Evolutionary conservation across 1,140 invertebrate species (phyloP).

Genomic region (Leptinotarsa texana): DNA sequence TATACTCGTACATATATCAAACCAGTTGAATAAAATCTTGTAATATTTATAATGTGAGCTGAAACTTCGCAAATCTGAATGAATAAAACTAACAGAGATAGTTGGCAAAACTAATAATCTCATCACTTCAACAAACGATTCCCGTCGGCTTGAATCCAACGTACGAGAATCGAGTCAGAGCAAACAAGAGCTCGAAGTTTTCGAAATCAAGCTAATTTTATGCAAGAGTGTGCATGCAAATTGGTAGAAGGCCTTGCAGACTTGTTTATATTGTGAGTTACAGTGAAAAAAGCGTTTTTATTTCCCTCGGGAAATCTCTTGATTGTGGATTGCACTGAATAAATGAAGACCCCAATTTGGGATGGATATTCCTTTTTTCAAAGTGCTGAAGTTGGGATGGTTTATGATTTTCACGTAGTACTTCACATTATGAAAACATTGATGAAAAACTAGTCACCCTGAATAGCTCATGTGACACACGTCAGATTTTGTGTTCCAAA

Average conservation of each 20-base stretch:
- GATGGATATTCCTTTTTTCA: background rate
- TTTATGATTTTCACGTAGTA: too few relatives aligned
- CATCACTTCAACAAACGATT: too few relatives aligned
- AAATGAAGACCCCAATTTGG: background rate
- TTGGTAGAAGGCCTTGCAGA: background rate
- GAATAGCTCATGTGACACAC: too few relatives aligned
- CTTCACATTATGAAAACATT: too few relatives aligned
- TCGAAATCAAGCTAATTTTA: slow-evolving; percentile 1
- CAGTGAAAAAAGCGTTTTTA: slow-evolving; percentile 1
- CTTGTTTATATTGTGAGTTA: background rate
- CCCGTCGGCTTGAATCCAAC: background rate
- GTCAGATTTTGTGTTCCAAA: too few relatives aligned
- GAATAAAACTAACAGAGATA: too few relatives aligned
- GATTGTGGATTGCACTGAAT: slow-evolving; percentile 6
- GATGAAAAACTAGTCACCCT: too few relatives aligned
- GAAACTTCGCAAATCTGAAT: too few relatives aligned
- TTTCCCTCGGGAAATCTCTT: slow-evolving; percentile 10
- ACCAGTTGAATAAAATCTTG: too few relatives aligned
- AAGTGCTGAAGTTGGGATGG: background rate
- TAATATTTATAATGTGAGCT: too few relatives aligned
- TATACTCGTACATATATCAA: too few relatives aligned
- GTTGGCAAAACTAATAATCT: too few relatives aligned
- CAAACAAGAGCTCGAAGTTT: background rate
- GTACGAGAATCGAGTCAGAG: background rate
- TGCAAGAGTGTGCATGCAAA: slow-evolving; percentile 2